phyloP scores from a whole-genome alignment of 2,113 vertebrate genomes.

The Echinops telfairi region DNA sequence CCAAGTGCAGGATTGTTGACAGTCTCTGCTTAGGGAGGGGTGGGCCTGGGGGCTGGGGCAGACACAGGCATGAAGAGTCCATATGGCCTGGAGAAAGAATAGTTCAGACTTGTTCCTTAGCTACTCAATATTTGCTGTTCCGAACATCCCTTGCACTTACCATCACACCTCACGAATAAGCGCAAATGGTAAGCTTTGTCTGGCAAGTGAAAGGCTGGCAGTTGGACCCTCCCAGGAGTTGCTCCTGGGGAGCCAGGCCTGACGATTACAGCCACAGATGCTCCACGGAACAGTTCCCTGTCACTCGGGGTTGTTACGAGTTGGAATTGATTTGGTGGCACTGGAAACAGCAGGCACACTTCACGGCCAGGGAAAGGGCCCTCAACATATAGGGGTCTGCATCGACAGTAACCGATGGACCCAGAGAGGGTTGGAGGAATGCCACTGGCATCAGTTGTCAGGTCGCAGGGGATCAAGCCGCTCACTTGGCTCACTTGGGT shows the following conservation, averaged over 20 bases:
- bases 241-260: neutral
- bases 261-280: neutral
- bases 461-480: neutral
- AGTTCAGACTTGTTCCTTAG: neutral
- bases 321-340: neutral
- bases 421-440: neutral
- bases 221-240: neutral
- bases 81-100: slow-evolving; percentile 16
- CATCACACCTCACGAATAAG: neutral
- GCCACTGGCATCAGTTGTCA: rapidly evolving
- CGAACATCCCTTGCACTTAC: neutral
- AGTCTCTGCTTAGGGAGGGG: neutral
- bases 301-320: neutral
- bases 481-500: neutral
- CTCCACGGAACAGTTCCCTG: neutral
- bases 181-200: neutral
- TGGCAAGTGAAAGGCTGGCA: neutral
- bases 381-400: neutral
- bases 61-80: neutral
- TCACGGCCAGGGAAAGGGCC: neutral
- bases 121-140: neutral
- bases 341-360: neutral
- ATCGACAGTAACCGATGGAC: neutral
- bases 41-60: neutral
- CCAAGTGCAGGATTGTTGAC: neutral